These are phyloP conservation scores for Andrena trimmerana DNA, from an alignment of 2,888 invertebrate species.

Conservation along the genomic window DNA sequence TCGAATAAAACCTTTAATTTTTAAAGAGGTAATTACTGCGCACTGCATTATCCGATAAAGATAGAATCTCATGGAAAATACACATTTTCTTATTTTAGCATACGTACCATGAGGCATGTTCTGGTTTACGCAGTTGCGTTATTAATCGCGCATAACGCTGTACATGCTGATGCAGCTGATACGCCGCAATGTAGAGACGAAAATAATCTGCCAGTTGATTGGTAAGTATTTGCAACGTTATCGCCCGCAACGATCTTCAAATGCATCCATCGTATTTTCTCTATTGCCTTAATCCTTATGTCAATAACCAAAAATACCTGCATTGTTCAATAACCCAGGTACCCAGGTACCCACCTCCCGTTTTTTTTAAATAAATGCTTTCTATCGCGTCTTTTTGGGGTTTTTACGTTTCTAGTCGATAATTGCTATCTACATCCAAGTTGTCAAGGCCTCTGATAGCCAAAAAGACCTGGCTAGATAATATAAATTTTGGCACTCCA, in stretches of 20 bases:
- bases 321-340: no score
- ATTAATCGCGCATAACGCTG: constrained; percentile 7
- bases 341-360: no score
- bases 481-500: no score
- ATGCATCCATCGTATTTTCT: background rate
- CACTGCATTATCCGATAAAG: background rate
- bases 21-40: background rate
- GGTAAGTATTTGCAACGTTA: constrained; percentile 86
- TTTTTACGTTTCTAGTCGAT: no score
- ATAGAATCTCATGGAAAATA: background rate
- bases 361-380: no score
- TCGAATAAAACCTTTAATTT: background rate
- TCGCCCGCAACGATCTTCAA: background rate
- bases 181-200: constrained; percentile 87
- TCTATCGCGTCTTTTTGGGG: no score
- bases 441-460: no score
- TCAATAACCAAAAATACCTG: no score
- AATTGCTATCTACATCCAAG: no score
- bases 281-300: background rate
- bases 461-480: no score
- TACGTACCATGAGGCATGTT: background rate
- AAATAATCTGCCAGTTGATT: constrained; percentile 89
- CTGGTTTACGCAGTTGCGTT: constrained; percentile 23
- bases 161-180: background rate
- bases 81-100: constrained; percentile 10